These are phyloP conservation scores for Hecatera dysodea DNA, from an alignment of 2,888 invertebrate species.

Conservation along the genomic window DNA sequence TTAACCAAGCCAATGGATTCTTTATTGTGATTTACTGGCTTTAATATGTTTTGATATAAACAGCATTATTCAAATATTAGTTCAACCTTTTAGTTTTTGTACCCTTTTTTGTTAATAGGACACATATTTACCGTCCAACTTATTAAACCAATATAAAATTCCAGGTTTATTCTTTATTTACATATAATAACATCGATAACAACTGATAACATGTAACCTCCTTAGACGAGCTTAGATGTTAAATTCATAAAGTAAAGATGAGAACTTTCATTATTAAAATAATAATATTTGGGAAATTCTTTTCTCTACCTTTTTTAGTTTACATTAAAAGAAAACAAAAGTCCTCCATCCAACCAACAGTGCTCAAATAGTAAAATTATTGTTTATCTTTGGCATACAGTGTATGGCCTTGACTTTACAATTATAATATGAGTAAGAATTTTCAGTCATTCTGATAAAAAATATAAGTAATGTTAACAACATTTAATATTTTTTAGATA, in stretches of 20 bases:
- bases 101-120: neutral
- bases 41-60: neutral
- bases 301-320: neutral
- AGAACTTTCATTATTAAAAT: neutral
- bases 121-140: neutral
- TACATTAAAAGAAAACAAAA: neutral
- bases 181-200: neutral
- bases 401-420: conserved; percentile 25
- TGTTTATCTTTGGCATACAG: conserved; percentile 34
- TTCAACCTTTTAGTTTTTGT: neutral
- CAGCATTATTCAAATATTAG: neutral
- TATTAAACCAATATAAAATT: no score
- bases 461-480: neutral
- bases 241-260: conserved; percentile 8
- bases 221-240: conserved; percentile 2
- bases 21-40: conserved; percentile 17
- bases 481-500: conserved; percentile 18
- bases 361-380: conserved; percentile 13
- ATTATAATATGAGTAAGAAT: conserved; percentile 14
- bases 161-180: neutral
- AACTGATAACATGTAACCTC: neutral
- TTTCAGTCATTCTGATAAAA: conserved; percentile 40
- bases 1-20: neutral
- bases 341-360: neutral
- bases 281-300: neutral